phyloP scores from a whole-genome alignment of 1,140 invertebrate species.

The Pseudomyrmex dendroicus region DNA sequence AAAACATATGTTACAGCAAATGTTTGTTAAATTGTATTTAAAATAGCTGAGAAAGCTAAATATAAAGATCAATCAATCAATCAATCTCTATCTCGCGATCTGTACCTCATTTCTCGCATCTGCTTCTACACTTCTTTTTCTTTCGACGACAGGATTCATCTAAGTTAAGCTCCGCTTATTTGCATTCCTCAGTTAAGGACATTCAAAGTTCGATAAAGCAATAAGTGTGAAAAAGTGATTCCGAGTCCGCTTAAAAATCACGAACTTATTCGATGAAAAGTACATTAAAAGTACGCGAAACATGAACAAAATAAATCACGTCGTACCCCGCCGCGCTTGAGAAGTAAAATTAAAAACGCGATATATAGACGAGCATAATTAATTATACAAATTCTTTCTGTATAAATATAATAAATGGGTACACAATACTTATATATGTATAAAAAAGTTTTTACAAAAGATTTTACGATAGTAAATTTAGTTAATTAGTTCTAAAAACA shows the following conservation, averaged over 20 bases:
- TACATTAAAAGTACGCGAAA: background rate
- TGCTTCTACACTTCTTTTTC: slow-evolving; percentile 15
- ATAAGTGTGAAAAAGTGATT: slow-evolving; percentile 75
- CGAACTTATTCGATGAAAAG: slow-evolving; percentile 31
- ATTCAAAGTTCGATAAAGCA: slow-evolving; percentile 74
- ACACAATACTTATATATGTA: too few relatives aligned
- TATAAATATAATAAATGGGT: too few relatives aligned
- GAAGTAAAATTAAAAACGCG: slow-evolving; percentile 8
- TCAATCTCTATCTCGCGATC: slow-evolving; percentile 48
- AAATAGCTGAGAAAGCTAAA: too few relatives aligned
- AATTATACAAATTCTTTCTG: background rate
- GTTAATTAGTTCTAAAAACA: too few relatives aligned
- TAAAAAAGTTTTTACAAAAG: too few relatives aligned
- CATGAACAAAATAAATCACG: slow-evolving; percentile 34
- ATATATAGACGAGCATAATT: background rate
- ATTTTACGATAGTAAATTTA: too few relatives aligned
- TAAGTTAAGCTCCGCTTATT: slow-evolving; percentile 71
- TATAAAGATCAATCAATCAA: too few relatives aligned
- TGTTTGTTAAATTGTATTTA: too few relatives aligned
- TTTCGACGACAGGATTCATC: slow-evolving; percentile 63
- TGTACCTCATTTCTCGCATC: slow-evolving; percentile 5
- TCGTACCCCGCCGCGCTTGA: background rate
- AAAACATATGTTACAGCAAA: too few relatives aligned
- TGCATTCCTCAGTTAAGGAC: slow-evolving; percentile 70
- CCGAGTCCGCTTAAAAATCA: slow-evolving; percentile 33